These are phyloP conservation scores for Drosophila lowei DNA, from an alignment of 1,140 invertebrate genomes.

Conservation along the genomic window DNA sequence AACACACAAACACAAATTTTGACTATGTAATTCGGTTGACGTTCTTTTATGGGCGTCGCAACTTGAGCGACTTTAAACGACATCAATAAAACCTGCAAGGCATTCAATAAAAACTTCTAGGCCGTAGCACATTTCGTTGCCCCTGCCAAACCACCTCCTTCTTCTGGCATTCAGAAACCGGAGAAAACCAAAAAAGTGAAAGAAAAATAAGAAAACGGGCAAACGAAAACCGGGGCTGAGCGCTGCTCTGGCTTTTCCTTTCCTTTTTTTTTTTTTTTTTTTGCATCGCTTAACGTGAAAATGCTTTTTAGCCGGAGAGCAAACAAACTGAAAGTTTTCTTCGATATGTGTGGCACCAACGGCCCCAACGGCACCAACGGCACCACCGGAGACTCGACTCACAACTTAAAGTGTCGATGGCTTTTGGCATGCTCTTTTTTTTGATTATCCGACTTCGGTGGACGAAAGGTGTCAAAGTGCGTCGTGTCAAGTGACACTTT, in stretches of 20 bases:
- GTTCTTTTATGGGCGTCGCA: constrained; percentile 49
- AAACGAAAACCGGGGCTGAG: constrained; percentile 25
- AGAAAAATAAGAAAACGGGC: constrained; percentile 1
- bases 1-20: constrained; percentile 23
- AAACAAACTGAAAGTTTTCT: constrained; percentile 40
- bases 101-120: constrained; percentile 69
- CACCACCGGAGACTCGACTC: not conserved
- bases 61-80: constrained; percentile 69
- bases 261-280: constrained; percentile 1
- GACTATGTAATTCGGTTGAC: constrained; percentile 53
- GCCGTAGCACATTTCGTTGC: constrained; percentile 52
- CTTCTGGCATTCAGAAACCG: constrained; percentile 46
- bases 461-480: constrained; percentile 53
- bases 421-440: constrained; percentile 9
- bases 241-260: constrained; percentile 11
- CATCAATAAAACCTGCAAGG: constrained; percentile 64
- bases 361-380: no score
- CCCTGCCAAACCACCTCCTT: constrained; percentile 25
- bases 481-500: constrained; percentile 47
- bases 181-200: constrained; percentile 6
- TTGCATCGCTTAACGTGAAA: constrained; percentile 24
- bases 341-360: constrained; percentile 4
- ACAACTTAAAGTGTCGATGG: constrained; percentile 14
- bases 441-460: not conserved
- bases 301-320: constrained; percentile 35